Evolutionary conservation across 2,888 invertebrate species (phyloP), one percentile per base, ranked within the genome.

Genomic region (Pteria penguin): DNA sequence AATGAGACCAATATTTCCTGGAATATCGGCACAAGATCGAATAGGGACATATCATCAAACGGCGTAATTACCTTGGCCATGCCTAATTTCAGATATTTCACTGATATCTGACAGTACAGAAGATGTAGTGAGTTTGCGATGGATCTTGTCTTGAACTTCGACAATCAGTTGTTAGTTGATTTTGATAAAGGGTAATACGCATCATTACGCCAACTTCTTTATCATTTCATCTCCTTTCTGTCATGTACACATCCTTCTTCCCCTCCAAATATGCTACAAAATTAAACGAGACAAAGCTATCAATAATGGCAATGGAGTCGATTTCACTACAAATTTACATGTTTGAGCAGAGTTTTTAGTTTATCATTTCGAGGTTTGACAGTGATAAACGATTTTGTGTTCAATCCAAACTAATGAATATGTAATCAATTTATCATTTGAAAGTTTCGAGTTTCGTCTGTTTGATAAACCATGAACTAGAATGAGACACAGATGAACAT

Each of bases 21-120:
- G n/a, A 60, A 60, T 31, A 60, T 60, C 61, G 45, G 24, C 69
- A 36, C 31, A 18, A 27, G 57, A 45, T 33, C 36, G 27, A n/a
- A 54, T 31, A 60, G 22, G 36, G 29, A 36, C 69, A 70, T 60
- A 70, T 70, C 61, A 70, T 60, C 69, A 60, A 45, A 61, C 26
- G 31, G 27, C 27, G 60, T 70, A 70, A 70, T 70, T 70, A 70
- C 69, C 69, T 70, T 58, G 14, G 29, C 61, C 36, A 24, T 36
- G 32, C 36, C 69, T 70, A 70, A 70, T 70, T 70, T 70, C 60
- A 60, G 60, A 70, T 70, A 60, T 58, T 70, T 33, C 36, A 45
- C 22, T 60, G 69, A 70, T 70, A 54, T 57, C 26, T 70, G 69
- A 32, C 60, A 60, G n/a, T 32, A 11, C 26, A 22, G 69, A 60